phyloP scores from a whole-genome alignment of 2,888 invertebrate species.

The Pristionchus japonicus region DNA sequence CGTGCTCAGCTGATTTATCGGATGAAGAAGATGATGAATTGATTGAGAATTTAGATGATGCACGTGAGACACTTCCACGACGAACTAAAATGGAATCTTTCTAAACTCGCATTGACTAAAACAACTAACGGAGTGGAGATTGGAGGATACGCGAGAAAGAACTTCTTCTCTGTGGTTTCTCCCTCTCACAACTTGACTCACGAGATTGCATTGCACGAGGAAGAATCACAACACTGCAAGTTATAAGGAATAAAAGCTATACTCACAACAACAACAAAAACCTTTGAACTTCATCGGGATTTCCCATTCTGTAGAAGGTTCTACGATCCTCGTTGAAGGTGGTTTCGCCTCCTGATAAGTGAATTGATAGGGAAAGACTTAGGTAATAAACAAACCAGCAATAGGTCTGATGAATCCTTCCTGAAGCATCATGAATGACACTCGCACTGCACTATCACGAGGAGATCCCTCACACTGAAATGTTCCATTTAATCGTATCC shows the following conservation, averaged over 20 bases:
- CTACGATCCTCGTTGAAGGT: neutral
- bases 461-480: neutral
- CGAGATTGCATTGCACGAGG: neutral
- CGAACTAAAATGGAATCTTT: neutral
- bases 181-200: neutral
- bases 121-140: neutral
- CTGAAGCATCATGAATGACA: neutral
- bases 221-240: constrained; percentile 22
- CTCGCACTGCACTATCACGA: neutral
- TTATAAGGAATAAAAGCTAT: no score
- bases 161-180: neutral
- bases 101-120: neutral
- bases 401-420: constrained; percentile 24
- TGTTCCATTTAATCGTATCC: neutral
- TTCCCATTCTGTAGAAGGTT: constrained; percentile 23
- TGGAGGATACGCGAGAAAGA: constrained; percentile 34
- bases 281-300: neutral
- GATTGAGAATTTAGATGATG: neutral
- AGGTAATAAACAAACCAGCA: neutral
- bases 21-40: neutral
- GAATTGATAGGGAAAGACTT: neutral
- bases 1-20: neutral
- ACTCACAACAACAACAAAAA: no score
- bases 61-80: neutral
- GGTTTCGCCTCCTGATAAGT: neutral